phyloP scores from a whole-genome alignment of 2,113 vertebrate species.

The Seriola rivoliana region DNA sequence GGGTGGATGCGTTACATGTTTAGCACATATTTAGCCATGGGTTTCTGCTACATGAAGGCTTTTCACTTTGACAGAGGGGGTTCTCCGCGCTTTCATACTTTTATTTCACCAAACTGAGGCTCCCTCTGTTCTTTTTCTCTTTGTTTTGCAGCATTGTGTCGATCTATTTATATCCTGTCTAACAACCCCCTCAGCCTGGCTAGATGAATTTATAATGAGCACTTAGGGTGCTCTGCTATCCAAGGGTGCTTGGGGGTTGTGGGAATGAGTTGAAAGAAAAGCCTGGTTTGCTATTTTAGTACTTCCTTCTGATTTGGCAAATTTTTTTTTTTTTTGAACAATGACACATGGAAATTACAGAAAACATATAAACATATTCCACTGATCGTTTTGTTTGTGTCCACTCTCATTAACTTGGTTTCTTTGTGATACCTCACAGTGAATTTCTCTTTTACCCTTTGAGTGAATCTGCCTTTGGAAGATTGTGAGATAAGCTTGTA shows the following conservation, averaged over 20 bases:
- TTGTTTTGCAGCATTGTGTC: conserved; percentile 64
- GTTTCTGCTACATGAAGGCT: conserved; percentile 22
- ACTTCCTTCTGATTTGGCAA: conserved; percentile 33
- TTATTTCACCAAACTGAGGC: conserved; percentile 31
- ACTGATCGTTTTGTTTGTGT: conserved; percentile 11
- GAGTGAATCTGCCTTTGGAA: conserved; percentile 21
- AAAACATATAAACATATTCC: neutral
- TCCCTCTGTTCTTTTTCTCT: conserved; percentile 42
- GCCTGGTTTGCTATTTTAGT: conserved; percentile 42
- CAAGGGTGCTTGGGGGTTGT: conserved; percentile 54
- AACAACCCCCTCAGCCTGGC: conserved; percentile 47
- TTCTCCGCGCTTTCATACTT: conserved; percentile 35
- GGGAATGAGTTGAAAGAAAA: conserved; percentile 62
- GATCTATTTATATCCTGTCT: conserved; percentile 70
- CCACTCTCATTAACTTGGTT: neutral
- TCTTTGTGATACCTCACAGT: conserved; percentile 5
- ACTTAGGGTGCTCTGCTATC: conserved; percentile 67
- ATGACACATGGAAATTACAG: conserved; percentile 36
- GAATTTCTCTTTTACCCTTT: neutral
- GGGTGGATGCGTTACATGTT: neutral
- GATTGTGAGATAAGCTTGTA: conserved; percentile 13
- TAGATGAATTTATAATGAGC: conserved; percentile 78
- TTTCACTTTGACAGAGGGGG: conserved; percentile 22
- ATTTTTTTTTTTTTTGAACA: conserved; percentile 17
- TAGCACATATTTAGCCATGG: neutral